Base-by-base conservation (phyloP, 2,113 vertebrate genomes). In the Cercocebus atys region DNA sequence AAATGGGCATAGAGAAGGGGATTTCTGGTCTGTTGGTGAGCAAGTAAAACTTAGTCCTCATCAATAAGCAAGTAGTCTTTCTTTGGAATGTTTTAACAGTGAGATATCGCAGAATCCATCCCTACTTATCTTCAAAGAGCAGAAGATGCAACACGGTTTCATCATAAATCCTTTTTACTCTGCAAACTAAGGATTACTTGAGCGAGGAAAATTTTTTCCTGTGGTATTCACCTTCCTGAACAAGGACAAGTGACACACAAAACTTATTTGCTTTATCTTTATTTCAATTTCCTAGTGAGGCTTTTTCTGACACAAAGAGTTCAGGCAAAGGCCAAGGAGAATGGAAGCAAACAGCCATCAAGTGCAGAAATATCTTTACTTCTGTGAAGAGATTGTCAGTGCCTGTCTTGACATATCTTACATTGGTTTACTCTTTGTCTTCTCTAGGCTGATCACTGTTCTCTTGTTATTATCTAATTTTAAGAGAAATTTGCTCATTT, bases 211-310 rank as follows among this genome's bases (percentile, higher is more conserved):
- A 30, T 32, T 76, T 78, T 84, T 79, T 95, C 30, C 70, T 96
- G 1, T 45, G 27, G 6, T 94, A 81, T 59, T 95, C 73, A 90
- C 59, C 55, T 98, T 97, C 47, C 83, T 66, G 23, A 43, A 11
- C 68, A 80, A 96, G 85, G 40, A 92, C 22, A 14, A 35, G 23
- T 94, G 78, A 90, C 57, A 93, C 40, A 61, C 25, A 88, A n/a
- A 55, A 95, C 64, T 82, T 89, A 57, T 94, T 96, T 79, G 35
- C 64, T 93, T 91, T 88, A 52, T 94, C 40, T 94, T 59, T 88
- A 20, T 79, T 40, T 40, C 82, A 64, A 27, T 73, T 94, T 95
- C 23, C 45, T 79, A 16, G 76, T 73, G 73, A 90, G 73, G 17
- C 27, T 57, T 93, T 96, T 96, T 79, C 57, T 91, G 52, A 91